Base-by-base conservation (phyloP, 2,888 invertebrate species). In the Cantharis rustica region DNA sequence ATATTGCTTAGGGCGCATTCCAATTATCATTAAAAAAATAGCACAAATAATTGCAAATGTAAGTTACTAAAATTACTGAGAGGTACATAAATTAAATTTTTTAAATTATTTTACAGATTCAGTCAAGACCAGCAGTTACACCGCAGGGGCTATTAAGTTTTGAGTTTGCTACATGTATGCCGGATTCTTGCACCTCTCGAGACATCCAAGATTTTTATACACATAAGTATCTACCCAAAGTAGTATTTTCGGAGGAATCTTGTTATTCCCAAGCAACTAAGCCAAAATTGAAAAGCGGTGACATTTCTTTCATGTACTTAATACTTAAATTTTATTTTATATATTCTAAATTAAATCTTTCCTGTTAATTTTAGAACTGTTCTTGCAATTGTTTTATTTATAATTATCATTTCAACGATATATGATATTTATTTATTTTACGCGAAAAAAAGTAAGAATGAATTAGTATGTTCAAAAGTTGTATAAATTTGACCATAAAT, bases 291-390 rank as follows among this genome's bases (percentile, higher is more conserved):
- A 63, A 26, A 13, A n/a, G 13, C 10, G 69, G 69, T 9, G 68
- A 16, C n/a, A 73, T 73, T 17, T 69, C 62, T 0, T 15, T 68
- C 9, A 15, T 73, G 73, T 73, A n/a, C n/a, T n/a, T n/a, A 26
- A 68, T 31, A n/a, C 61, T 73, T 31, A 17, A 17, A 17, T n/a
- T 47, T n/a, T 7, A 3, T 16, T 70, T 61, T 4, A 10, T 16
- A 11, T 16, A n/a, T 15, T 5, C 2, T 61, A 69, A 17, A 23
- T 16, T 69, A 13, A 2, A 27, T 31, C 3, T 31, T 13, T 27
- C 3, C 10, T 16, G 47, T 13, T 61, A 17, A 9, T 64, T 66
- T 66, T 23, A 66, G 64, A 66, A 20, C n/a, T 7, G n/a, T 66
- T 13, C 23, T 66, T 10, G 64, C 20, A 66, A n/a, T 66, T n/a